Percentiles rank a stretch among this genome's conserved stretches.
Conservation (phyloP, 2,113 vertebrate species). For the Morone saxatilis region DNA sequence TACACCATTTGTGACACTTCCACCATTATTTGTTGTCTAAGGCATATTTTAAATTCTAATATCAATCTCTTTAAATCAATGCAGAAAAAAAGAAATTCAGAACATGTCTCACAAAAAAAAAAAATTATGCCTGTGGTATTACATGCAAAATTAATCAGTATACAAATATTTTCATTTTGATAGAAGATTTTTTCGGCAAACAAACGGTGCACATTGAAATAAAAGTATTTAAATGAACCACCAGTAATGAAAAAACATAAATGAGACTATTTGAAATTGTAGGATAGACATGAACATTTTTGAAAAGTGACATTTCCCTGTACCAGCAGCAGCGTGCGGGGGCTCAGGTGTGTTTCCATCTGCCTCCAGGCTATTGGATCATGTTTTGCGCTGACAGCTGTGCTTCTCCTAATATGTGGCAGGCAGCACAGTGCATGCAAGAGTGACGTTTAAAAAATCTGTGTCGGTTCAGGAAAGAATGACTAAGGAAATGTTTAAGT, state of each 20-base stretch:
- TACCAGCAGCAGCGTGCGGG: conserved; percentile 18
- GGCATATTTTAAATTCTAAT: neutral
- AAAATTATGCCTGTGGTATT: neutral
- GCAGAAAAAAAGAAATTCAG: neutral
- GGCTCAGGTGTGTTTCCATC: conserved; percentile 47
- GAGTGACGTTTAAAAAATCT: conserved; percentile 15
- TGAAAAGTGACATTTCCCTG: conserved; percentile 6
- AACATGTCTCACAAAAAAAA: neutral
- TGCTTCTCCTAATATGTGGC: conserved; percentile 19
- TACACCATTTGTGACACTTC: neutral
- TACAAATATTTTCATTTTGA: neutral
- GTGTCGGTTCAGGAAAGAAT: neutral
- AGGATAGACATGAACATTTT: neutral
- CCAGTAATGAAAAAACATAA: neutral
- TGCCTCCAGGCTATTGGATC: conserved; percentile 43
- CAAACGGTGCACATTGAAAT: neutral
- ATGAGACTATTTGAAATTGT: neutral
- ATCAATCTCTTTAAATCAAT: neutral
- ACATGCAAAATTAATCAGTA: neutral
- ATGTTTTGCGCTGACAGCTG: conserved; percentile 35
- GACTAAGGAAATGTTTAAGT: conserved; percentile 19
- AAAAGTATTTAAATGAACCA: neutral
- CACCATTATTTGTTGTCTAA: neutral
- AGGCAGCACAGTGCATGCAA: neutral
- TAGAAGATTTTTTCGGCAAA: neutral